Evolutionary conservation across 2,888 invertebrate species (phyloP).

Genomic region (Hermodice carunculata): DNA sequence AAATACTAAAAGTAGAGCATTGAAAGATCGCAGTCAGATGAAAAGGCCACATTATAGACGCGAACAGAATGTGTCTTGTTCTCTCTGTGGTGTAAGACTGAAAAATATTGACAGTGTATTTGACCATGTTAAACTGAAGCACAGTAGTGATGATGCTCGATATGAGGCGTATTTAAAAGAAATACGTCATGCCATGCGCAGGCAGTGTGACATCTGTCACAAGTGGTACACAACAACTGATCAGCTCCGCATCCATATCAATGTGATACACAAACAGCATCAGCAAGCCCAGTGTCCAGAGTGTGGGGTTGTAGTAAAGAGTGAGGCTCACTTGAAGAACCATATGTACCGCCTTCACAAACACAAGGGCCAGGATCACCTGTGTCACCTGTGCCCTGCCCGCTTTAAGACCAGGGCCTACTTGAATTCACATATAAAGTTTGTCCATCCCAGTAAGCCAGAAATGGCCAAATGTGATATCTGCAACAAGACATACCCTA

Average conservation of each 20-base stretch:
- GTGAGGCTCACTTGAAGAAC: slow-evolving; percentile 7
- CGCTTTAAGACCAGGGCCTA: slow-evolving; percentile 5
- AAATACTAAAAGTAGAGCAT: too few relatives aligned
- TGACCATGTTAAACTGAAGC: slow-evolving; percentile 6
- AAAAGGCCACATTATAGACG: slow-evolving; percentile 10
- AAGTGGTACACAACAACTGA: not conserved
- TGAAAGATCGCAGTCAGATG: slow-evolving; percentile 3
- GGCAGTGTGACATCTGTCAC: slow-evolving; percentile 1
- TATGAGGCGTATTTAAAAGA: not conserved
- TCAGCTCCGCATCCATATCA: slow-evolving; percentile 6
- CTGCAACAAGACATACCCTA: slow-evolving; percentile 8
- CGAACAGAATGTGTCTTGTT: slow-evolving; percentile 7
- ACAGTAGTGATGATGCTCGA: not conserved
- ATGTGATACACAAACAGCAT: not conserved
- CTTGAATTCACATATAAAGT: slow-evolving; percentile 3
- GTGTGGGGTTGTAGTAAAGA: slow-evolving; percentile 5
- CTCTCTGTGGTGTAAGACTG: not conserved
- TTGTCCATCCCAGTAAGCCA: slow-evolving; percentile 6
- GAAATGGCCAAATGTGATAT: slow-evolving; percentile 7
- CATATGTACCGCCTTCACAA: slow-evolving; percentile 5
- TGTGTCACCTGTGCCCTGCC: slow-evolving; percentile 19
- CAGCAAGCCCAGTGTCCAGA: not conserved
- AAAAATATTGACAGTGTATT: slow-evolving; percentile 10
- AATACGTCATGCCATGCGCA: not conserved
- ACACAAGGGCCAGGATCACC: not conserved